These are phyloP conservation scores for Leptodirus hochenwartii DNA, from an alignment of 2,888 invertebrate genomes.

Conservation along the genomic window DNA sequence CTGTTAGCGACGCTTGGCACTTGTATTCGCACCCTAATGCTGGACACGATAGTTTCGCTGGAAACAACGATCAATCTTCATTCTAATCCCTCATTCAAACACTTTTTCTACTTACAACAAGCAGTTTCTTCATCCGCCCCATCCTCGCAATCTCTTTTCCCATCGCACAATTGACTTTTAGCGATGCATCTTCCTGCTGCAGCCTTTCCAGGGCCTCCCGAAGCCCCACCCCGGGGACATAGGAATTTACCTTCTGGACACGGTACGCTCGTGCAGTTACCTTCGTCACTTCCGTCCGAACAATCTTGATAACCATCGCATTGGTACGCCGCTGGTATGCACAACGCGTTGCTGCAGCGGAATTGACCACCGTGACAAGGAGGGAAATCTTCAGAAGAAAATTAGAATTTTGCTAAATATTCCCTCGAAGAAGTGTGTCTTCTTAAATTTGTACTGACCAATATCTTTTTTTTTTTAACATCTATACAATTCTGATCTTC, in stretches of 20 bases:
- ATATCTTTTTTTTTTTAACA: too few relatives aligned
- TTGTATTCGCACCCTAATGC: slow-evolving; percentile 76
- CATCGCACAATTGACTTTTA: slow-evolving; percentile 75
- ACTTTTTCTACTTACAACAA: slow-evolving; percentile 75
- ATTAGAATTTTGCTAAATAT: slow-evolving; percentile 5
- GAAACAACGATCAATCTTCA: slow-evolving; percentile 15
- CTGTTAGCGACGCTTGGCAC: slow-evolving; percentile 77
- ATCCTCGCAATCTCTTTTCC: slow-evolving; percentile 79
- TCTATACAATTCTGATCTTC: too few relatives aligned
- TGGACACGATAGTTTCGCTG: slow-evolving; percentile 67
- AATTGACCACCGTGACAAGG: slow-evolving; percentile 82
- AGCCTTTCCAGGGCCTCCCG: slow-evolving; percentile 52
- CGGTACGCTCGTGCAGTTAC: slow-evolving; percentile 69
- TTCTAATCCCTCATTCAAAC: not conserved
- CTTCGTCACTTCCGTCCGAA: slow-evolving; percentile 77
- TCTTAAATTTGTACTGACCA: too few relatives aligned
- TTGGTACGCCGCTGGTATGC: slow-evolving; percentile 75
- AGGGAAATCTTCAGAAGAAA: slow-evolving; percentile 52
- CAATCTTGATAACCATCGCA: slow-evolving; percentile 84
- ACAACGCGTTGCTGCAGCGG: slow-evolving; percentile 79
- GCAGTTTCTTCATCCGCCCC: slow-evolving; percentile 76
- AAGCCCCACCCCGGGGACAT: slow-evolving; percentile 59
- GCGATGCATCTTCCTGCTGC: slow-evolving; percentile 89
- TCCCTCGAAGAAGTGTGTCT: too few relatives aligned
- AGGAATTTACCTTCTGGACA: slow-evolving; percentile 85